Conservation (phyloP, 2,797 vertebrate species). For the Eidolon dupreanum region DNA sequence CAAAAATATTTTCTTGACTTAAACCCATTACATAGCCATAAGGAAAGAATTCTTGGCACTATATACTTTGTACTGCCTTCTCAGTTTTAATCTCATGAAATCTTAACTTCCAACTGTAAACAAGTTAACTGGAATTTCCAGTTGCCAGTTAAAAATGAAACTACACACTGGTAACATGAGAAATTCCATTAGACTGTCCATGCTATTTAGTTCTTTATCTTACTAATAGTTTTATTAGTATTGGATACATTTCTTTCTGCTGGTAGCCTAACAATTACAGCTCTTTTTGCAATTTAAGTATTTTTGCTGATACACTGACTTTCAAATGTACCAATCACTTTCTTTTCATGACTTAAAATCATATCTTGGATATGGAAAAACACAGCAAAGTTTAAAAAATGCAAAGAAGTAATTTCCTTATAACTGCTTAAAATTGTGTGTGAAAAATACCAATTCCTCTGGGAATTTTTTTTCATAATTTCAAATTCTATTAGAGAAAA, state of each 20-base stretch:
- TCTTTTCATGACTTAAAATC: background rate
- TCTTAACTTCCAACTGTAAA: background rate
- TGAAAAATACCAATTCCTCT: background rate
- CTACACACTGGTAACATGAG: background rate
- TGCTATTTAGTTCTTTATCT: background rate
- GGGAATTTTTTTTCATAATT: background rate
- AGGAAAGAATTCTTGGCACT: background rate
- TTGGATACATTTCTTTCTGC: background rate
- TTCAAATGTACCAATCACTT: background rate
- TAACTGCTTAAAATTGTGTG: background rate
- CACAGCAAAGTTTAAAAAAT: background rate
- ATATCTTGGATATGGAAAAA: background rate
- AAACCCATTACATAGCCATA: background rate
- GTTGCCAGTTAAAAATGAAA: background rate
- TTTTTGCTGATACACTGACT: background rate
- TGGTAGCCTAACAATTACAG: background rate
- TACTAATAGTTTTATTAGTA: background rate
- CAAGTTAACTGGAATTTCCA: background rate
- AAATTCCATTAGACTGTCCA: background rate
- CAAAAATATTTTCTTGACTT: background rate
- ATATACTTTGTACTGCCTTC: background rate
- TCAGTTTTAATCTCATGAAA: background rate
- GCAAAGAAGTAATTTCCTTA: slow-evolving; percentile 25
- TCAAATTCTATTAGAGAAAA: slow-evolving; percentile 17
- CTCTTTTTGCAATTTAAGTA: background rate